phyloP scores from a whole-genome alignment of 2,797 vertebrate species.

The Cryptoprocta ferox region DNA sequence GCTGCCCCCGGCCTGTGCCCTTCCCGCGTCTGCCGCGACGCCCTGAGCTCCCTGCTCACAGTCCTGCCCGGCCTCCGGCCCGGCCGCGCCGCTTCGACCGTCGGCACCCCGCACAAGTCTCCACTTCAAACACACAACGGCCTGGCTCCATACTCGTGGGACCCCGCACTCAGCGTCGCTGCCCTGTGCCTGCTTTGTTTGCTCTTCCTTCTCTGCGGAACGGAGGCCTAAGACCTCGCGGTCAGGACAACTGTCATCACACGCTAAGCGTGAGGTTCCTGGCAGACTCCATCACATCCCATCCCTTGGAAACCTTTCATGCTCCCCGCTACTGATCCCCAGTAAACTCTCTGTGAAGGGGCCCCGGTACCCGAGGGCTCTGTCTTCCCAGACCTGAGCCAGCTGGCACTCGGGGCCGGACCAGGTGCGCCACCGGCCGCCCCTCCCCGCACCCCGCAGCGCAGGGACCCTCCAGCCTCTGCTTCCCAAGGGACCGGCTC shows the following conservation, averaged over 20 bases:
- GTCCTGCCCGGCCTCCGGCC: no score
- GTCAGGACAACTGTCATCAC: no score
- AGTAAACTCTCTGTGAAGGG: not conserved
- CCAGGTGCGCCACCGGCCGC: not conserved
- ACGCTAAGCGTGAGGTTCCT: rapidly evolving
- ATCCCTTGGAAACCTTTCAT: not conserved
- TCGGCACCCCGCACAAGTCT: not conserved
- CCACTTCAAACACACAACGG: not conserved
- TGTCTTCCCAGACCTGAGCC: not conserved
- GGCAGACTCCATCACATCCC: rapidly evolving
- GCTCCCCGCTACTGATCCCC: not conserved
- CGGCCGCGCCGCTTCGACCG: no score
- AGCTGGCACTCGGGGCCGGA: not conserved
- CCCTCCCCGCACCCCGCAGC: no score
- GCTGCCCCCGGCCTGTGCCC: rapidly evolving
- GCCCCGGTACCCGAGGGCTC: not conserved
- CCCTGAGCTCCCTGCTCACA: not conserved
- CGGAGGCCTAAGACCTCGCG: not conserved
- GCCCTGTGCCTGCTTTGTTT: no score
- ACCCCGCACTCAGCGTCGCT: not conserved
- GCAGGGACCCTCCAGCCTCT: no score
- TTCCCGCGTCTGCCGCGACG: rapidly evolving
- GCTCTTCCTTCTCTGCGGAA: not conserved
- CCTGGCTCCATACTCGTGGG: not conserved
- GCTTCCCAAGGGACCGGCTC: not conserved